Conservation (phyloP, 2,113 vertebrate species). For the Eonycteris spelaea region DNA sequence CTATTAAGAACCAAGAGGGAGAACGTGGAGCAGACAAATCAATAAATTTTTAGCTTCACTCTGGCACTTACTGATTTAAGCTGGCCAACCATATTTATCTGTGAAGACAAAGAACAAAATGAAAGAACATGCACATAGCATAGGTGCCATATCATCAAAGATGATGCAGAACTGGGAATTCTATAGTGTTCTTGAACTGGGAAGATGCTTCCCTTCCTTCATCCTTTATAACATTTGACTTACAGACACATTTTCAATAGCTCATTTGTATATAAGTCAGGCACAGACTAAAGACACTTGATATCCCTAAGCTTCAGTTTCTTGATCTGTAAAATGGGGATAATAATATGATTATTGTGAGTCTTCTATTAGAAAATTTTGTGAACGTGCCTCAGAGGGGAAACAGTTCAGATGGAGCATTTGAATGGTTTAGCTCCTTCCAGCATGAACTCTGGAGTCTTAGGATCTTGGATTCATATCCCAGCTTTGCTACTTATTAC, state of each 20-base stretch:
- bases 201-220: neutral
- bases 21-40: neutral
- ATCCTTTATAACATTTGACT: neutral
- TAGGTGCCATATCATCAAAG: neutral
- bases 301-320: neutral
- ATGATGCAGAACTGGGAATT: neutral
- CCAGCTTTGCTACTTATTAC: neutral
- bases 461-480: neutral
- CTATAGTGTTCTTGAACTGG: neutral
- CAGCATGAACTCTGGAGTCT: neutral
- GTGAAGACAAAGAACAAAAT: neutral
- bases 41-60: neutral
- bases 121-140: neutral
- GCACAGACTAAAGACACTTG: neutral
- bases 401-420: neutral
- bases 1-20: neutral
- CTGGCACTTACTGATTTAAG: neutral
- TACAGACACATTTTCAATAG: neutral
- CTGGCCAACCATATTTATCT: neutral
- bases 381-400: neutral
- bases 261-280: neutral
- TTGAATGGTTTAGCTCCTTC: neutral
- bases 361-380: neutral
- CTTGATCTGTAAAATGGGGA: neutral
- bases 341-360: neutral